A percentile compares a stretch with the other conserved stretches of the same genome.
Conservation (phyloP, 1,140 invertebrate species). For the Theocolax elegans region DNA sequence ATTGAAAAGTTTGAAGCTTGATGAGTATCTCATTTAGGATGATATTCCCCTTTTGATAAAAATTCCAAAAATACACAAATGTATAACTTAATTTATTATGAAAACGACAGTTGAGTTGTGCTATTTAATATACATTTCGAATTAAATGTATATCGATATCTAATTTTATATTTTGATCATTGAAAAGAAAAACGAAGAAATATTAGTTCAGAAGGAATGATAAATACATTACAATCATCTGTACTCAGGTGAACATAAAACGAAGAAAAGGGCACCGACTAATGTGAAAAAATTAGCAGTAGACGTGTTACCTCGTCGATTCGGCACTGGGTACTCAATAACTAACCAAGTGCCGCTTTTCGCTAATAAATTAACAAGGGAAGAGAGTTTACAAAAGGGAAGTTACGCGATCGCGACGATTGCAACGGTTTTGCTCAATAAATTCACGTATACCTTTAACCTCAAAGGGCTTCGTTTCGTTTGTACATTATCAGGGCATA, state of each 20-base stretch:
- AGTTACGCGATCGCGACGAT: slow-evolving; percentile 12
- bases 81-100: too few relatives aligned
- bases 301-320: too few relatives aligned
- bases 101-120: too few relatives aligned
- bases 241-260: neutral
- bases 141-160: too few relatives aligned
- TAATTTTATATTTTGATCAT: neutral
- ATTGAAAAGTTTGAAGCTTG: too few relatives aligned
- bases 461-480: slow-evolving; percentile 15
- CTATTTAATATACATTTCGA: too few relatives aligned
- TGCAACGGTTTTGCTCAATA: neutral
- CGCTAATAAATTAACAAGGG: neutral
- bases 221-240: neutral
- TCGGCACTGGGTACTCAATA: neutral
- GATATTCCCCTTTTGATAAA: too few relatives aligned
- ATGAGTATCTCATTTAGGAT: too few relatives aligned
- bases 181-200: neutral
- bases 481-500: neutral
- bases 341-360: neutral
- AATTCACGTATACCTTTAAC: neutral
- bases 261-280: neutral
- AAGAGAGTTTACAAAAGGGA: neutral
- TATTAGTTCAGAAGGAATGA: too few relatives aligned
- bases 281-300: slow-evolving; percentile 1
- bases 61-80: too few relatives aligned